Evolutionary conservation across 2,888 invertebrate genomes (phyloP).

Genomic region (Tachina fera): DNA sequence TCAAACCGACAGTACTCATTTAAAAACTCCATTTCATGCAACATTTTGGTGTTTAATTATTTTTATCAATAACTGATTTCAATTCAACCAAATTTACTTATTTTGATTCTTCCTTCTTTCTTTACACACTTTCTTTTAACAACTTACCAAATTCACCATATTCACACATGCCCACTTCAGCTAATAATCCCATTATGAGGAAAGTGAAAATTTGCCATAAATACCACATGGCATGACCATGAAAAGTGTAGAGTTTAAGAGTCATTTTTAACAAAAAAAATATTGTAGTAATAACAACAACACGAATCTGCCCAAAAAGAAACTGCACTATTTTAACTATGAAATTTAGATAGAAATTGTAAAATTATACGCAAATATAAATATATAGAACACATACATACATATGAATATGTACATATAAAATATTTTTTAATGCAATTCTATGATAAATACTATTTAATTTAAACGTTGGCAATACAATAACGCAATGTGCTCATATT

Average conservation of each 20-base stretch:
- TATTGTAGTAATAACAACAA: neutral
- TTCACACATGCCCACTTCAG: conserved; percentile 73
- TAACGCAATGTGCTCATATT: neutral
- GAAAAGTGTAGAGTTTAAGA: conserved; percentile 44
- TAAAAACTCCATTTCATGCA: too few relatives aligned
- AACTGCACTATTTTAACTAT: neutral
- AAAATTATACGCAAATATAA: neutral
- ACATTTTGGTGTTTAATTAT: too few relatives aligned
- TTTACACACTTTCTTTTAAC: neutral
- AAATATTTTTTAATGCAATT: neutral
- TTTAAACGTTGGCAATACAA: conserved; percentile 14
- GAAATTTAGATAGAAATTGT: neutral
- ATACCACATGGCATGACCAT: conserved; percentile 46
- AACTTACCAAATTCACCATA: conserved; percentile 78
- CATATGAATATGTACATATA: neutral
- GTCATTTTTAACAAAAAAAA: conserved; percentile 39
- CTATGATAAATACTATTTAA: conserved; percentile 12
- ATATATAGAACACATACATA: too few relatives aligned
- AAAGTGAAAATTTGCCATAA: conserved; percentile 70
- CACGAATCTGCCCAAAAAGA: neutral
- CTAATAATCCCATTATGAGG: conserved; percentile 71
- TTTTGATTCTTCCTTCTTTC: neutral
- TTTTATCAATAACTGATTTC: too few relatives aligned
- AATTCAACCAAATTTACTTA: too few relatives aligned
- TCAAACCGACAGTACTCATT: too few relatives aligned